Evolutionary conservation across 2,888 invertebrate species (phyloP).

Genomic region (Bimastos eiseni): DNA sequence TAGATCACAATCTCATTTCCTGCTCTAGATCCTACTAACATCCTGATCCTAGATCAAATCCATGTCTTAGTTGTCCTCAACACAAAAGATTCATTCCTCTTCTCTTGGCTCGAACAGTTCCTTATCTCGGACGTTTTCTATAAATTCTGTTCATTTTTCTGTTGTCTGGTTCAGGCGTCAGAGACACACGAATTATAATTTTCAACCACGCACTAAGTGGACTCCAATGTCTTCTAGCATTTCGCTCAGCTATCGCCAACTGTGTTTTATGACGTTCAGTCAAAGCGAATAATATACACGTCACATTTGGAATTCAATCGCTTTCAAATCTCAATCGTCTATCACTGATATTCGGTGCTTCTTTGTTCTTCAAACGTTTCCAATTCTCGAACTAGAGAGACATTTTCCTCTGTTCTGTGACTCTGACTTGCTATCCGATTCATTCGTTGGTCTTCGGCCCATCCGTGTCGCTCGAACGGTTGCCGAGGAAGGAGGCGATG

Average conservation of each 20-base stretch:
- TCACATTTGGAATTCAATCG: background rate
- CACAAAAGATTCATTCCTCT: background rate
- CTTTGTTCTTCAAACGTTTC: background rate
- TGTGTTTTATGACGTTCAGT: background rate
- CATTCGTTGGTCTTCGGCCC: background rate
- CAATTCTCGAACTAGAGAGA: background rate
- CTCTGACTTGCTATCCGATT: background rate
- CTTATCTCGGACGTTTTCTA: background rate
- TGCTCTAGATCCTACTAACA: background rate
- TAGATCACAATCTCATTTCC: background rate
- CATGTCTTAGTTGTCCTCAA: background rate
- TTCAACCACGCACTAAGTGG: no score
- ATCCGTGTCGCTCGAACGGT: background rate
- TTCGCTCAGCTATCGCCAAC: background rate
- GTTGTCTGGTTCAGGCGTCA: background rate
- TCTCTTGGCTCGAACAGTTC: background rate
- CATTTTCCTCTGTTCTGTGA: background rate
- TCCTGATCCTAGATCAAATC: background rate
- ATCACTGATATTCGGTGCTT: background rate
- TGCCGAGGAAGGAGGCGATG: background rate
- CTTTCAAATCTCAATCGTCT: background rate
- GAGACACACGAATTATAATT: background rate
- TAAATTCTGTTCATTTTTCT: no score
- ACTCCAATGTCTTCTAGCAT: background rate
- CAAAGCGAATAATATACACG: background rate